Conservation (phyloP, 2,888 invertebrate species). For the Trichopoda pennipes region DNA sequence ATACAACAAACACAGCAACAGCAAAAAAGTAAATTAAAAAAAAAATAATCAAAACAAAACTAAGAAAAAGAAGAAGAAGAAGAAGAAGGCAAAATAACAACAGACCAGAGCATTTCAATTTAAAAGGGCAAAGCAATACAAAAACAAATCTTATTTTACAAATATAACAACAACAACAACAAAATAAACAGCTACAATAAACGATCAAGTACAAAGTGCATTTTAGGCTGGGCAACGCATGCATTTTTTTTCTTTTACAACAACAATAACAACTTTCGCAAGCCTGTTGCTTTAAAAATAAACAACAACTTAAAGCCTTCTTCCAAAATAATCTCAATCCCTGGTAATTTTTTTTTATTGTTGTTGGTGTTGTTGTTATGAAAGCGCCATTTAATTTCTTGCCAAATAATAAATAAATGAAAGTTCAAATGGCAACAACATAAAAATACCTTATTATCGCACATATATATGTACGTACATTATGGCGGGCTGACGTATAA, state of each 20-base stretch:
- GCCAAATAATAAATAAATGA: neutral
- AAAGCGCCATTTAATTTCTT: conserved; percentile 29
- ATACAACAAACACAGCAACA: conserved; percentile 47
- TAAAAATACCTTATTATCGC: neutral
- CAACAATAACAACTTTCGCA: neutral
- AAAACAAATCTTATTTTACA: conserved; percentile 47
- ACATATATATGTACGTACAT: neutral
- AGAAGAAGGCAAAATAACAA: conserved; percentile 20
- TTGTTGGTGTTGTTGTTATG: neutral
- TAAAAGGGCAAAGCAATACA: conserved; percentile 58
- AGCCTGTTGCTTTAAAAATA: conserved; percentile 57
- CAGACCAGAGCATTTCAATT: conserved; percentile 53
- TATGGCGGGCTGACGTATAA: neutral
- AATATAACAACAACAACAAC: neutral
- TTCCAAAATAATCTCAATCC: conserved; percentile 1
- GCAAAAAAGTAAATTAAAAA: neutral
- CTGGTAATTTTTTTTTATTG: neutral
- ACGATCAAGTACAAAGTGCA: conserved; percentile 66
- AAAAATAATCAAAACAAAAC: conserved; percentile 55
- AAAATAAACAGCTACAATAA: conserved; percentile 43
- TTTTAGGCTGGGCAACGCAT: conserved; percentile 45
- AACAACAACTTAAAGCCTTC: conserved; percentile 5
- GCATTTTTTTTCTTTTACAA: conserved; percentile 33
- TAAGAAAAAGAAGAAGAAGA: neutral
- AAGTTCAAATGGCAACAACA: neutral